phyloP scores from a whole-genome alignment of 2,113 vertebrate species.

The Peucedramus taeniatus region DNA sequence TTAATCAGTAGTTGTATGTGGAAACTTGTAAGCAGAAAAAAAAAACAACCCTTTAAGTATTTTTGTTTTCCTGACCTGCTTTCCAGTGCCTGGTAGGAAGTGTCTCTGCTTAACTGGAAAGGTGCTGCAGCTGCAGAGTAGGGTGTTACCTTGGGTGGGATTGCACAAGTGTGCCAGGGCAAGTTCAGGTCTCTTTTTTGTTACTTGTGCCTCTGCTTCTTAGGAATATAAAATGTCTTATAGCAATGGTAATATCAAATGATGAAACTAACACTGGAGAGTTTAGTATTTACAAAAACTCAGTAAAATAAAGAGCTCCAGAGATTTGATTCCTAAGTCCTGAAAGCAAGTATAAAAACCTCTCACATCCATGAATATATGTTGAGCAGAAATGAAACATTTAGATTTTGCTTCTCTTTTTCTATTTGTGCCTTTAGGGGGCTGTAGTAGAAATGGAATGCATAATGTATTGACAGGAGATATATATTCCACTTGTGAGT shows the following conservation, averaged over 20 bases:
- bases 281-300: constrained; percentile 50
- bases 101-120: not conserved
- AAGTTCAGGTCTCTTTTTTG: not conserved
- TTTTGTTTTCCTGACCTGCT: not conserved
- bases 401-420: constrained; percentile 65
- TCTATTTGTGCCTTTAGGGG: constrained; percentile 67
- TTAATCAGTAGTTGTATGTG: not conserved
- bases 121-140: not conserved
- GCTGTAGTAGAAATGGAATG: constrained; percentile 69
- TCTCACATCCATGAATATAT: constrained; percentile 7
- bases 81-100: not conserved
- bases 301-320: constrained; percentile 33
- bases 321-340: constrained; percentile 24
- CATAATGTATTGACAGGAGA: constrained; percentile 73
- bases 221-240: not conserved
- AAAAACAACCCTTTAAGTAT: not conserved
- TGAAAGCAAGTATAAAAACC: constrained; percentile 44
- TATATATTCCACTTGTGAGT: constrained; percentile 73
- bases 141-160: not conserved
- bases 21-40: not conserved
- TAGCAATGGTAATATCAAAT: not conserved
- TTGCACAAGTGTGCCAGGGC: not conserved
- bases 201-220: not conserved
- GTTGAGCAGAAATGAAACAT: constrained; percentile 64
- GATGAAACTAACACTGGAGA: not conserved